Percentiles rank a stretch among this genome's conserved stretches.
These are phyloP conservation scores for Lepas anatifera DNA, from an alignment of 2,888 invertebrate species.

Conservation along the genomic window DNA sequence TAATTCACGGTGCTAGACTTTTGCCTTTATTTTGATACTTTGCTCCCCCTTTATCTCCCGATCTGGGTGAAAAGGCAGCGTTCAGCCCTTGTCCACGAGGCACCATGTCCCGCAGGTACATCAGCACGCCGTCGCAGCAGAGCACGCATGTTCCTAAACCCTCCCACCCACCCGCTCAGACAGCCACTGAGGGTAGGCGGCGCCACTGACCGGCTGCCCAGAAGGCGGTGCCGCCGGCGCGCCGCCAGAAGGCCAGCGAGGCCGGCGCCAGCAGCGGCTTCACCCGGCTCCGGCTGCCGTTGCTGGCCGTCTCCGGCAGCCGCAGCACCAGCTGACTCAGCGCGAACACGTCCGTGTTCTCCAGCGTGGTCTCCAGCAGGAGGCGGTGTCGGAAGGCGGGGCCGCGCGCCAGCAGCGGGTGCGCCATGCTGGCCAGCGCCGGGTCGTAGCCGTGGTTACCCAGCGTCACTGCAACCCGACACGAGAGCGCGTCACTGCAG, in stretches of 20 bases:
- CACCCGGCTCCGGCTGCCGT: slow-evolving; percentile 4
- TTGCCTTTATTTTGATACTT: too few relatives aligned
- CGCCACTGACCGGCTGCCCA: background rate
- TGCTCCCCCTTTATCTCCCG: too few relatives aligned
- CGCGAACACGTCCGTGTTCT: slow-evolving; percentile 36
- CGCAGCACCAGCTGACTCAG: slow-evolving; percentile 34
- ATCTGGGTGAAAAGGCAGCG: too few relatives aligned
- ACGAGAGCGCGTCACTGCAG: too few relatives aligned
- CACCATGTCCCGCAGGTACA: too few relatives aligned
- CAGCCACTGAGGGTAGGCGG: background rate
- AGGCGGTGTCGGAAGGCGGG: slow-evolving; percentile 32
- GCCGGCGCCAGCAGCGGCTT: background rate
- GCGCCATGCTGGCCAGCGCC: slow-evolving; percentile 33
- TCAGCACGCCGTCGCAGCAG: too few relatives aligned
- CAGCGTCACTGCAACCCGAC: slow-evolving; percentile 14
- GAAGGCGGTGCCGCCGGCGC: background rate
- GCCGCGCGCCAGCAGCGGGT: slow-evolving; percentile 37
- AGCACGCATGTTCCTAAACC: too few relatives aligned
- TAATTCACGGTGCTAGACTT: too few relatives aligned
- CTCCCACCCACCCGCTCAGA: background rate
- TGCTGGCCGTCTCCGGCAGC: slow-evolving; percentile 22
- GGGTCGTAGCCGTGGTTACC: slow-evolving; percentile 33
- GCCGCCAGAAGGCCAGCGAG: background rate
- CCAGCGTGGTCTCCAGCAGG: slow-evolving; percentile 29
- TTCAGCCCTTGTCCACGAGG: too few relatives aligned